Evolutionary conservation across 2,113 vertebrate genomes (phyloP).

Genomic region (Pycnonotus jocosus): DNA sequence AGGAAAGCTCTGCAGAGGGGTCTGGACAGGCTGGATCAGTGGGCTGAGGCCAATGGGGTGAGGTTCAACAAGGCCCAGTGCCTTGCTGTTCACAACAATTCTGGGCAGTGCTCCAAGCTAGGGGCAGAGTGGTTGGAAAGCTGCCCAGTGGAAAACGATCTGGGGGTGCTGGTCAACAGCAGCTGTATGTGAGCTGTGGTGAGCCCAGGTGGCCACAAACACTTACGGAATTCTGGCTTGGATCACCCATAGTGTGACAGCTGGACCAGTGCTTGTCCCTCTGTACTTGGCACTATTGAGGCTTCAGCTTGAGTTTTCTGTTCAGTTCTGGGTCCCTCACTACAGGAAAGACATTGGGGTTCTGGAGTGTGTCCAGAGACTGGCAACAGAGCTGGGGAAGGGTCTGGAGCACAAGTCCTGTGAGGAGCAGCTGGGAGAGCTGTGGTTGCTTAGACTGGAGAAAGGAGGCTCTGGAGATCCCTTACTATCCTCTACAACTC

Average conservation of each 20-base stretch:
- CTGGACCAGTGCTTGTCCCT: neutral
- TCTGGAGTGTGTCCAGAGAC: neutral
- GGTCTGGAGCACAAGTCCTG: neutral
- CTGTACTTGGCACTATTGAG: neutral
- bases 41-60: accelerated
- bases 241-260: neutral
- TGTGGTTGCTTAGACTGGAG: neutral
- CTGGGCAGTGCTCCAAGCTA: neutral
- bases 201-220: neutral
- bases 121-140: neutral
- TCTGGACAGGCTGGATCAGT: neutral
- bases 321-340: neutral
- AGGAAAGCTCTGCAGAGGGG: neutral
- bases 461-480: neutral
- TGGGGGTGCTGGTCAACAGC: neutral
- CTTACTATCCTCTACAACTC: neutral
- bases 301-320: neutral
- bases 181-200: too few relatives aligned
- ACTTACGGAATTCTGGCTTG: accelerated
- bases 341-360: neutral
- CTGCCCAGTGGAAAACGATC: neutral
- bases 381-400: neutral
- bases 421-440: neutral
- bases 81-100: neutral
- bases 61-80: neutral